These are phyloP conservation scores for Bhutanitis thaidina DNA, from an alignment of 2,888 invertebrate genomes.

Conservation along the genomic window DNA sequence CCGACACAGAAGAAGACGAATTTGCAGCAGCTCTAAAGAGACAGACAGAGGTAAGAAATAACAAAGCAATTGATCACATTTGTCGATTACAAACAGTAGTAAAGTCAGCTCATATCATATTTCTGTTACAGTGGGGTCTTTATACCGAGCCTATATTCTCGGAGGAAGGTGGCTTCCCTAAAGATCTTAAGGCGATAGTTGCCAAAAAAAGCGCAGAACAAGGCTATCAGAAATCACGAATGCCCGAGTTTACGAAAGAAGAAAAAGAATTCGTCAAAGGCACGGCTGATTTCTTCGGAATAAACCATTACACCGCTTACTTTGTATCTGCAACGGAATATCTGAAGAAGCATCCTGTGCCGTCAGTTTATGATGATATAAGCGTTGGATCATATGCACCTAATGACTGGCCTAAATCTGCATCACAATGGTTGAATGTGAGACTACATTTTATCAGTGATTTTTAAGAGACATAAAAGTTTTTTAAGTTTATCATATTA, in stretches of 20 bases:
- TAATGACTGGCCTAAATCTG: constrained; percentile 42
- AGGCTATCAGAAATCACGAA: constrained; percentile 38
- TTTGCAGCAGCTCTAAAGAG: constrained; percentile 44
- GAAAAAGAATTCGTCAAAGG: constrained; percentile 46
- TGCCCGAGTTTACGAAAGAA: constrained; percentile 42
- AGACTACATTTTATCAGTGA: constrained; percentile 17
- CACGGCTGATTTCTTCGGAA: constrained; percentile 63
- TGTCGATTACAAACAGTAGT: too few species aligned
- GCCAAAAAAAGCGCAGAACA: constrained; percentile 47
- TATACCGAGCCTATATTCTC: constrained; percentile 73
- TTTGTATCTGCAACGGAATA: constrained; percentile 39
- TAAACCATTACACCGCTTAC: constrained; percentile 83
- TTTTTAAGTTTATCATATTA: too few species aligned
- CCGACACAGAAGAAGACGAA: constrained; percentile 46
- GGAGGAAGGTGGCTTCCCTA: constrained; percentile 74
- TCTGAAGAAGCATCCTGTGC: constrained; percentile 26
- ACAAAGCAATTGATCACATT: background rate
- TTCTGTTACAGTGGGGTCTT: constrained; percentile 50
- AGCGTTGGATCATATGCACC: constrained; percentile 30
- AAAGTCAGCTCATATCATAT: too few species aligned
- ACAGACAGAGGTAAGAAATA: constrained; percentile 35
- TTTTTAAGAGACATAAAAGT: too few species aligned
- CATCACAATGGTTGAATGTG: constrained; percentile 50
- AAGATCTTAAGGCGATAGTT: constrained; percentile 58
- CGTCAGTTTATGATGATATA: constrained; percentile 41